Evolutionary conservation across 2,797 vertebrate species (phyloP).

Genomic region (Arnoldichthys spilopterus): DNA sequence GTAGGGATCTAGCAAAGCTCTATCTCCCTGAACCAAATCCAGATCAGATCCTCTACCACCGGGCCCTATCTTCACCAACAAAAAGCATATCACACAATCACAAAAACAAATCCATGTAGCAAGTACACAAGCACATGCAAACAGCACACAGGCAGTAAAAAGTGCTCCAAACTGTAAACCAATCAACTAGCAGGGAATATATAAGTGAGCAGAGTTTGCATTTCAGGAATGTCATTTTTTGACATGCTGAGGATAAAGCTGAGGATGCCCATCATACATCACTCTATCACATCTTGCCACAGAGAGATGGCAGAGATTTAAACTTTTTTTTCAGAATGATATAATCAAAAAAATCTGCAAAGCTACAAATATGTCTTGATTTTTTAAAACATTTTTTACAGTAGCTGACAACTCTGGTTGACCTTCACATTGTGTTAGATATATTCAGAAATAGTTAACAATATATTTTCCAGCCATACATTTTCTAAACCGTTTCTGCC

Average conservation of each 20-base stretch:
- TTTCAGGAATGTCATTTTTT: not conserved
- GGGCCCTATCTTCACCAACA: slow-evolving; percentile 56
- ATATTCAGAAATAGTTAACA: no score
- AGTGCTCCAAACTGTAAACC: not conserved
- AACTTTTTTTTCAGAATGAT: not conserved
- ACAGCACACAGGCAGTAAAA: not conserved
- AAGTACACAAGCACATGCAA: not conserved
- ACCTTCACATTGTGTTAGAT: no score
- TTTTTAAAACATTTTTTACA: no score
- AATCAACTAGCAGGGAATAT: not conserved
- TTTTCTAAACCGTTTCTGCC: no score
- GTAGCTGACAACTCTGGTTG: no score
- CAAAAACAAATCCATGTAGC: slow-evolving; percentile 1
- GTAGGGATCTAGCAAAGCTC: slow-evolving; percentile 48
- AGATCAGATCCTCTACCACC: slow-evolving; percentile 18
- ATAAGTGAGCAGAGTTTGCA: not conserved
- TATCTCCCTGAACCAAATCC: slow-evolving; percentile 29
- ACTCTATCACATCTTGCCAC: not conserved
- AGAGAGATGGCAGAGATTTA: not conserved
- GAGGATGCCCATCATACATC: not conserved
- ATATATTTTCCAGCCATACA: no score
- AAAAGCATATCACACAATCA: slow-evolving; percentile 41
- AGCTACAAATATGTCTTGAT: no score
- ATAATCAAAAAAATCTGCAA: not conserved
- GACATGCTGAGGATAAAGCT: not conserved